Conservation (phyloP, 2,797 vertebrate species). For the Rhincodon typus region DNA sequence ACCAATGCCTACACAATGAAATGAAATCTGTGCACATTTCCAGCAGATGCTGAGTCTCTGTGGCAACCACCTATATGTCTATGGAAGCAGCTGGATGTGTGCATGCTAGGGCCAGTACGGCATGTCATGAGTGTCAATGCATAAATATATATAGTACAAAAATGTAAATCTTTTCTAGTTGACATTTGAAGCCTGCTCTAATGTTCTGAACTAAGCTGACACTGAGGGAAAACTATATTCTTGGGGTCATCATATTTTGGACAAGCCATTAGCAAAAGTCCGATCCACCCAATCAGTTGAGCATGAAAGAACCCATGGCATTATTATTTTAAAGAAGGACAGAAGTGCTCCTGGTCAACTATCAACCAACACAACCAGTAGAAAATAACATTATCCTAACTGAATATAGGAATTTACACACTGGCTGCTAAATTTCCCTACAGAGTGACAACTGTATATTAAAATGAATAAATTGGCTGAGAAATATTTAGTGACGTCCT, state of each 20-base stretch:
- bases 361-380: background rate
- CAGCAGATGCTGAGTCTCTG: too few species aligned
- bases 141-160: too few species aligned
- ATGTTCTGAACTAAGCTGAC: too few species aligned
- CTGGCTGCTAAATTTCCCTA: background rate
- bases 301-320: background rate
- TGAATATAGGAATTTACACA: background rate
- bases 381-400: background rate
- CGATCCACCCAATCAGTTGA: background rate
- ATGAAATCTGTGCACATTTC: too few species aligned
- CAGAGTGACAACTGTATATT: background rate
- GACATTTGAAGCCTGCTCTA: too few species aligned
- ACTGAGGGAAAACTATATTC: background rate
- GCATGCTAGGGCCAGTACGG: too few species aligned
- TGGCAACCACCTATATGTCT: too few species aligned
- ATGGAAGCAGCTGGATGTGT: too few species aligned
- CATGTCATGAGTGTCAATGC: too few species aligned
- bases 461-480: background rate
- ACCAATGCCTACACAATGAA: too few species aligned
- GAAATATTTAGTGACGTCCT: background rate
- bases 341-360: background rate
- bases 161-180: too few species aligned
- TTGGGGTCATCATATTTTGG: background rate
- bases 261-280: background rate
- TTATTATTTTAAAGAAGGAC: background rate